Conservation (phyloP, 1,140 invertebrate species). For the Zaprionus capensis region DNA sequence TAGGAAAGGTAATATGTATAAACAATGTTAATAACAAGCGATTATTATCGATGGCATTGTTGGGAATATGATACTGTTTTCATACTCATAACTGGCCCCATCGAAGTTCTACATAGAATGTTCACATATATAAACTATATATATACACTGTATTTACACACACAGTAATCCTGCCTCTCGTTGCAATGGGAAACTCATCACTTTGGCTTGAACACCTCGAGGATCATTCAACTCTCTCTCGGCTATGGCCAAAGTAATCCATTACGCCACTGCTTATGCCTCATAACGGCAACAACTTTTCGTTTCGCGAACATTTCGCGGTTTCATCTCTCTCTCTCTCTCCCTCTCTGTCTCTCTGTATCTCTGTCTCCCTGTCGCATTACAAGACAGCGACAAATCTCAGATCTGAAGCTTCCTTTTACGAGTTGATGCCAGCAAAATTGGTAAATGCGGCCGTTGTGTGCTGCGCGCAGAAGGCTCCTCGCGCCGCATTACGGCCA, state of each 20-base stretch:
- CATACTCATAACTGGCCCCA: background rate
- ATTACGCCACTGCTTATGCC: background rate
- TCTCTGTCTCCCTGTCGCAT: background rate
- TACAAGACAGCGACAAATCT: conserved; percentile 8
- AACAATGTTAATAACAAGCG: background rate
- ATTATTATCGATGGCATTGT: background rate
- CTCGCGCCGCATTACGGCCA: background rate
- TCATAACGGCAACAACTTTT: background rate
- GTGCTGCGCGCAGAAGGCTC: background rate
- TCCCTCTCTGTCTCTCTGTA: background rate
- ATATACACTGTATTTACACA: too few relatives aligned
- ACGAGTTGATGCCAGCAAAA: background rate
- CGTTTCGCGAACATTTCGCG: background rate
- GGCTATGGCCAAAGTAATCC: background rate
- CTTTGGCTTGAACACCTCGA: background rate
- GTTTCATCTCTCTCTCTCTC: background rate
- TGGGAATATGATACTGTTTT: background rate
- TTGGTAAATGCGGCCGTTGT: conserved; percentile 1
- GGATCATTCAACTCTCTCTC: background rate
- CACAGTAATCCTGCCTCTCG: too few relatives aligned
- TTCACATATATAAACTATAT: too few relatives aligned
- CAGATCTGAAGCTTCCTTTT: conserved; percentile 1
- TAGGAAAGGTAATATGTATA: background rate
- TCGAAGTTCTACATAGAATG: background rate
- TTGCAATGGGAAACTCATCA: background rate